Evolutionary conservation across 2,888 invertebrate genomes (phyloP), one percentile per base, ranked within the genome.

Genomic region (Lamproptera curius): DNA sequence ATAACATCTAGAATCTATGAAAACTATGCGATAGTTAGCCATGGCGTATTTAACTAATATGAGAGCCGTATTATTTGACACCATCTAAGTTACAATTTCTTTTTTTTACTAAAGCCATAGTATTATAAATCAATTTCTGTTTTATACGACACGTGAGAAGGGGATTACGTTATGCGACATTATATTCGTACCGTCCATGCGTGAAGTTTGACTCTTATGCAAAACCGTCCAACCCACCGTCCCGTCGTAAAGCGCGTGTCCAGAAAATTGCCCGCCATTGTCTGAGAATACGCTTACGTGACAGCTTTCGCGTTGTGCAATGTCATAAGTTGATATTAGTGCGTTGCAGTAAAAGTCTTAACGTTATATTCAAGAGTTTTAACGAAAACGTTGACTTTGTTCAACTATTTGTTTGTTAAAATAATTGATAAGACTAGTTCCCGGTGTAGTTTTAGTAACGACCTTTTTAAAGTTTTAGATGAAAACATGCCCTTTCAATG

Each of bases 251-350:
- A 11, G 33, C 26, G 42, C 34, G 38, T n/a, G 20, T 48, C 33
- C 34, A 42, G 42, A 42, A 48, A 31, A 48, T 48, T 42, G 41
- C 37, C 42, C 9, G 20, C 16, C 15, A 42, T 38, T 42, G n/a
- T 16, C 34, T 2, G 16, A 17, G 17, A 42, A 38, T 14, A 34
- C 38, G 38, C 13, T 34, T 16, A 42, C 23, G 28, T 16, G 17
- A 33, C 36, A 23, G 17, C 28, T 16, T 28, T 14, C 20, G 13
- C 31, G 16, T 47, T 47, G 20, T 5, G 33, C 33, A 38, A 28
- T n/a, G n/a, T n/a, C n/a, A n/a, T n/a, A n/a, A n/a, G n/a, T n/a
- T n/a, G n/a, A n/a, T n/a, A n/a, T n/a, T n/a, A n/a, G n/a, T n/a
- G n/a, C n/a, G n/a, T n/a, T n/a, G n/a, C n/a, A n/a, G n/a, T n/a